Conservation (phyloP, 2,113 vertebrate genomes). For the Thamnophis sirtalis region DNA sequence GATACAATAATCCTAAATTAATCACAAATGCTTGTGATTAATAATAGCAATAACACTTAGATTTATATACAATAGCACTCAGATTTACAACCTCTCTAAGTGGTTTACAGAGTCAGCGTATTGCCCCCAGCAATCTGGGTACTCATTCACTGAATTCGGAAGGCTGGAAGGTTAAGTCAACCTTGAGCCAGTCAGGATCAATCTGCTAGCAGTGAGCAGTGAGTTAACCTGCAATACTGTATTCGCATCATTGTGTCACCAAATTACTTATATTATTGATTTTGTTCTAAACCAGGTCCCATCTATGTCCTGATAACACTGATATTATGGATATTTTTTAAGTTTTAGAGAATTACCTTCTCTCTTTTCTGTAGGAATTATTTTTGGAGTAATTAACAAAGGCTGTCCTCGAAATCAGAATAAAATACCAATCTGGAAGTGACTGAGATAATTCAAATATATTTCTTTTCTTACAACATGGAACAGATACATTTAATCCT, state of each 20-base stretch:
- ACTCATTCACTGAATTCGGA: too few species aligned
- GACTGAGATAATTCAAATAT: background rate
- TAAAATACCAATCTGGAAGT: background rate
- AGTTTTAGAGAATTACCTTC: background rate
- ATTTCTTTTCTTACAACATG: background rate
- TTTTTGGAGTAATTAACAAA: background rate
- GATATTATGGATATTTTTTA: background rate
- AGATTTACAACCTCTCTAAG: too few species aligned
- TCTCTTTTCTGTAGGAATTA: background rate
- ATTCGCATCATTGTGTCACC: too few species aligned
- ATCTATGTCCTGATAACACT: background rate
- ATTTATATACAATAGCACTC: too few species aligned
- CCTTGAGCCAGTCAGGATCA: too few species aligned
- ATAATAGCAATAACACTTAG: too few species aligned
- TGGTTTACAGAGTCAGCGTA: too few species aligned
- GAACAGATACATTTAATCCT: background rate
- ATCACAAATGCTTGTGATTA: background rate
- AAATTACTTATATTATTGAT: background rate
- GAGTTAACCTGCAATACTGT: too few species aligned
- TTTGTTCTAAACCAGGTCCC: background rate
- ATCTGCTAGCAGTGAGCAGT: too few species aligned
- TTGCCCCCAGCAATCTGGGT: too few species aligned
- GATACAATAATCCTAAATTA: background rate
- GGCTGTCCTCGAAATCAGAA: background rate
- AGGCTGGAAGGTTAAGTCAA: too few species aligned